Percentiles rank a stretch among this genome's conserved stretches.
These are phyloP conservation scores for Lateolabrax maculatus DNA, from an alignment of 2,797 vertebrate species.

Conservation along the genomic window DNA sequence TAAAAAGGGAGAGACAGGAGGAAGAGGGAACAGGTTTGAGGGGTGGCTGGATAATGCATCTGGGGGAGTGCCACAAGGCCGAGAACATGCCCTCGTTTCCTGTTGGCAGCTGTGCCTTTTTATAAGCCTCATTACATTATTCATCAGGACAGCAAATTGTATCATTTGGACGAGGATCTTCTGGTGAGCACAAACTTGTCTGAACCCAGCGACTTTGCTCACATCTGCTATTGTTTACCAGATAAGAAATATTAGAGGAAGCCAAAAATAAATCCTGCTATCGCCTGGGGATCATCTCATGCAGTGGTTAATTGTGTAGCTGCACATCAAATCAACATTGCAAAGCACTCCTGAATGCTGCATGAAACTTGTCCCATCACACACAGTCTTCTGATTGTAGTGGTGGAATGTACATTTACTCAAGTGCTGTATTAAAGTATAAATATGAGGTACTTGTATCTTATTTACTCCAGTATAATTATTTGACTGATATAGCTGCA, in stretches of 20 bases:
- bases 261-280: slow-evolving; percentile 68
- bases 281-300: slow-evolving; percentile 61
- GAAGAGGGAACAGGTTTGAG: neutral
- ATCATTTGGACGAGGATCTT: slow-evolving; percentile 49
- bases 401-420: neutral
- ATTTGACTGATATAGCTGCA: neutral
- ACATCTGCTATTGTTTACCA: slow-evolving; percentile 71
- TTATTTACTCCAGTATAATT: neutral
- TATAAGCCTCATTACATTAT: slow-evolving; percentile 66
- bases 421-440: neutral
- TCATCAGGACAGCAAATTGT: slow-evolving; percentile 56
- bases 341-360: slow-evolving; percentile 60
- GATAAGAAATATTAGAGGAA: slow-evolving; percentile 37
- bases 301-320: slow-evolving; percentile 63
- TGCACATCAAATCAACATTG: slow-evolving; percentile 53
- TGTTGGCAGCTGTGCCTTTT: slow-evolving; percentile 58
- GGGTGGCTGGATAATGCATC: slow-evolving; percentile 27
- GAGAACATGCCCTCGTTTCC: slow-evolving; percentile 47
- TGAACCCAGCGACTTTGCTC: slow-evolving; percentile 34
- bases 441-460: neutral
- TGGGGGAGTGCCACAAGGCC: slow-evolving; percentile 52
- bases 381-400: neutral
- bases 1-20: neutral
- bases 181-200: slow-evolving; percentile 19
- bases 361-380: neutral